These are phyloP conservation scores for Zosterops borbonicus DNA, from an alignment of 2,113 vertebrate species.

Conservation along the genomic window DNA sequence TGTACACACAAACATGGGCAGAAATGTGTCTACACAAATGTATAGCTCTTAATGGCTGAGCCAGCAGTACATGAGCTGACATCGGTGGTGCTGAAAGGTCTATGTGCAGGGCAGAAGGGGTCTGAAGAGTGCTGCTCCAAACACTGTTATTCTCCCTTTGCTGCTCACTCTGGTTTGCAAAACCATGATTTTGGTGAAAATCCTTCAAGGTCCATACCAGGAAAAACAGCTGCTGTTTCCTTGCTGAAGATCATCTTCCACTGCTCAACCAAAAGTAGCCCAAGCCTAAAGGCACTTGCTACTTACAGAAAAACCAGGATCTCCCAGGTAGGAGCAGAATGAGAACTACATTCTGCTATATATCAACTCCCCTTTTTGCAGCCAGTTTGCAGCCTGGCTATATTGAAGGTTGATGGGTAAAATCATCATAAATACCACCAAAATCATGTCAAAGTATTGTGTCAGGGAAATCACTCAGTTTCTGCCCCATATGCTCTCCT, in stretches of 20 bases:
- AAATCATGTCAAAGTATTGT: background rate
- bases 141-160: background rate
- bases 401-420: background rate
- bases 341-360: accelerated
- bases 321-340: background rate
- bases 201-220: background rate
- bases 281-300: background rate
- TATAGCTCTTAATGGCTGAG: background rate
- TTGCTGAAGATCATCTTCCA: background rate
- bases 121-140: background rate
- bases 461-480: background rate
- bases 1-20: accelerated
- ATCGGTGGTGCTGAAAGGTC: background rate
- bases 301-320: background rate
- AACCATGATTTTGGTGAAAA: background rate
- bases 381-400: background rate
- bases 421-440: background rate
- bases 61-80: background rate
- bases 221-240: background rate
- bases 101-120: background rate
- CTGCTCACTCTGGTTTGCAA: background rate
- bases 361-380: background rate
- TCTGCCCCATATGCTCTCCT: background rate
- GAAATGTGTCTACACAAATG: background rate
- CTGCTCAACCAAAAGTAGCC: background rate